Percentiles rank a stretch among this genome's conserved stretches.
Evolutionary conservation across 2,113 vertebrate genomes (phyloP).

Genomic region (Myanophis thanlyinensis): DNA sequence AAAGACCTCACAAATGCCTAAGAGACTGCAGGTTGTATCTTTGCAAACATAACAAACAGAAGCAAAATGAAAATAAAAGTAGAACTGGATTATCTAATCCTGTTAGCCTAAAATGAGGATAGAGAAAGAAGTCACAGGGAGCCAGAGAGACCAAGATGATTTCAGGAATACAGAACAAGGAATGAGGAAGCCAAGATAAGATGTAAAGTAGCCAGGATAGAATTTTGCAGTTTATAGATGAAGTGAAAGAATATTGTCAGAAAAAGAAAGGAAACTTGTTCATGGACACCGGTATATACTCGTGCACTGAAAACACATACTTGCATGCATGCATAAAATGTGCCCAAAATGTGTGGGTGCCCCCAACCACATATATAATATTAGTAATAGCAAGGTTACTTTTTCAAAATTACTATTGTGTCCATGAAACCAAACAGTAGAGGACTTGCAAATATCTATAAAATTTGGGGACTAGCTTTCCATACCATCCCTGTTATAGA

Average conservation of each 20-base stretch:
- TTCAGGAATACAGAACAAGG: not conserved
- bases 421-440: constrained; percentile 13
- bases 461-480: constrained; percentile 15
- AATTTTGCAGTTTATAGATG: not conserved
- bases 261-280: not conserved
- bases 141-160: not conserved
- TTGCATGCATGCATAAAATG: not conserved
- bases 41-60: not conserved
- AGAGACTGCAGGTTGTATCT: not conserved
- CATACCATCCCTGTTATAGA: not conserved
- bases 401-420: not conserved
- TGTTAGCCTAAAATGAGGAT: not conserved
- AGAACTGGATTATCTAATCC: not conserved
- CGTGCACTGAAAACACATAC: not conserved
- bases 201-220: not conserved
- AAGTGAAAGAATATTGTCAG: not conserved
- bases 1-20: not conserved
- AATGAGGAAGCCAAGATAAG: not conserved
- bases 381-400: not conserved
- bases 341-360: not conserved
- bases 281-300: not conserved
- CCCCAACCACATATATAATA: not conserved
- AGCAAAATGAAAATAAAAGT: not conserved
- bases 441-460: not conserved
- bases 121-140: not conserved